Evolutionary conservation across 2,888 invertebrate species (phyloP).

Genomic region (Ectobius pallidus): DNA sequence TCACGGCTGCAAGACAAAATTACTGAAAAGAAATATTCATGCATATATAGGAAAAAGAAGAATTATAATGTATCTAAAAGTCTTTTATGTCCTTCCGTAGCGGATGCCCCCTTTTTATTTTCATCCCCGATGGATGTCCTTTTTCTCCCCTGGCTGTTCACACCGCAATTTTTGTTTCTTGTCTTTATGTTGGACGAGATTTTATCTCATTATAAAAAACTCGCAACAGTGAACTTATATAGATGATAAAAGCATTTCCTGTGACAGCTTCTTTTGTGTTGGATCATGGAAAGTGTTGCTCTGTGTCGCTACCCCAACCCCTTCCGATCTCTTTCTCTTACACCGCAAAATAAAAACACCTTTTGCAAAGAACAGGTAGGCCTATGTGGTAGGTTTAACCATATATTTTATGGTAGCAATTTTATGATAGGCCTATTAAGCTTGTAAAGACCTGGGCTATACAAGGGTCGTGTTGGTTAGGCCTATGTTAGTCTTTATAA

Average conservation of each 20-base stretch:
- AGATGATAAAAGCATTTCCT: constrained; percentile 23
- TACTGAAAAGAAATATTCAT: constrained; percentile 20
- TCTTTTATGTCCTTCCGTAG: constrained; percentile 5
- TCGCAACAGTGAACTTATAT: constrained; percentile 40
- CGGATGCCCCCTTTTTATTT: constrained; percentile 3
- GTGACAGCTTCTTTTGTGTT: constrained; percentile 23
- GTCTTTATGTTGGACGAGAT: not conserved
- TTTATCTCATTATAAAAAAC: constrained; percentile 41
- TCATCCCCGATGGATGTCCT: constrained; percentile 17
- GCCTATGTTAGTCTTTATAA: no score
- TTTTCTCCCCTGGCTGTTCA: not conserved
- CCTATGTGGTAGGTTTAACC: no score
- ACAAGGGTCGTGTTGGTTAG: no score
- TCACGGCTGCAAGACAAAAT: not conserved
- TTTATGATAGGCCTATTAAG: no score
- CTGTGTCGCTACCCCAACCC: not conserved
- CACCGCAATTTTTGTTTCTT: constrained; percentile 18
- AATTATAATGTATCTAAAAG: constrained; percentile 23
- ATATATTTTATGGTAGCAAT: no score
- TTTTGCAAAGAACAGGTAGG: no score
- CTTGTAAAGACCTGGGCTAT: no score
- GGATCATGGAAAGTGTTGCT: not conserved
- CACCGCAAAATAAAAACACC: not conserved
- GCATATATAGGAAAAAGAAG: not conserved
- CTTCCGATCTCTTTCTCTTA: not conserved